Evolutionary conservation across 2,888 invertebrate genomes (phyloP).

Genomic region (Tupiocoris notatus): DNA sequence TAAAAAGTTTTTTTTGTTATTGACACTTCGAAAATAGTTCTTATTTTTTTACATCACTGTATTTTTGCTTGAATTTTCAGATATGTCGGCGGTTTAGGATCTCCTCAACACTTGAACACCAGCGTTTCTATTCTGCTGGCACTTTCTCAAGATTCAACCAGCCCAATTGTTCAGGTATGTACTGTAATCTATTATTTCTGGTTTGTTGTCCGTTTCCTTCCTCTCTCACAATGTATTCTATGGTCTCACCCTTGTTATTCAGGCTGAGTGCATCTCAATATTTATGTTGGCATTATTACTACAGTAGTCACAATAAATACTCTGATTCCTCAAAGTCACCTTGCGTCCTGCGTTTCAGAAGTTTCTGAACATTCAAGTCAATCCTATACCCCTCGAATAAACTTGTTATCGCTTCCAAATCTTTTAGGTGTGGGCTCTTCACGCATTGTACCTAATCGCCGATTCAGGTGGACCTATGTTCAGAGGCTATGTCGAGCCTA

Average conservation of each 20-base stretch:
- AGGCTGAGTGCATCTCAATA: too few relatives aligned
- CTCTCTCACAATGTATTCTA: not conserved
- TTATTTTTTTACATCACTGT: not conserved
- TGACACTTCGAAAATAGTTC: too few relatives aligned
- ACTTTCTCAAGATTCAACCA: conserved; percentile 87
- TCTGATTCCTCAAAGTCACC: too few relatives aligned
- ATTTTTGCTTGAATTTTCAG: conserved; percentile 8
- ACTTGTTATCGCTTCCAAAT: too few relatives aligned
- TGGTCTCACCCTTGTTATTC: too few relatives aligned
- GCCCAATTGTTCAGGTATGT: conserved; percentile 86
- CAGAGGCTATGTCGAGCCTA: conserved; percentile 92
- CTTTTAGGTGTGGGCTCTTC: conserved; percentile 83
- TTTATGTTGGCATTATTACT: too few relatives aligned
- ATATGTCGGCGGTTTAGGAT: conserved; percentile 93
- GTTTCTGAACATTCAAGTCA: too few relatives aligned
- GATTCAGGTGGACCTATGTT: conserved; percentile 99
- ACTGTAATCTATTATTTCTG: not conserved
- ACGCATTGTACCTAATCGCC: conserved; percentile 91
- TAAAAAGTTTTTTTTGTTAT: too few relatives aligned
- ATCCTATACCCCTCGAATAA: too few relatives aligned
- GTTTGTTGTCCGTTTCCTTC: not conserved
- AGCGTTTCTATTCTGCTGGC: conserved; percentile 93
- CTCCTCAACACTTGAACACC: conserved; percentile 89
- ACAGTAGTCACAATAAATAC: too few relatives aligned
- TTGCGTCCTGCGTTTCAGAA: too few relatives aligned